Percentiles rank a stretch among this genome's conserved stretches.
These are phyloP conservation scores for Chouioia cunea DNA, from an alignment of 2,888 invertebrate genomes.

Conservation along the genomic window DNA sequence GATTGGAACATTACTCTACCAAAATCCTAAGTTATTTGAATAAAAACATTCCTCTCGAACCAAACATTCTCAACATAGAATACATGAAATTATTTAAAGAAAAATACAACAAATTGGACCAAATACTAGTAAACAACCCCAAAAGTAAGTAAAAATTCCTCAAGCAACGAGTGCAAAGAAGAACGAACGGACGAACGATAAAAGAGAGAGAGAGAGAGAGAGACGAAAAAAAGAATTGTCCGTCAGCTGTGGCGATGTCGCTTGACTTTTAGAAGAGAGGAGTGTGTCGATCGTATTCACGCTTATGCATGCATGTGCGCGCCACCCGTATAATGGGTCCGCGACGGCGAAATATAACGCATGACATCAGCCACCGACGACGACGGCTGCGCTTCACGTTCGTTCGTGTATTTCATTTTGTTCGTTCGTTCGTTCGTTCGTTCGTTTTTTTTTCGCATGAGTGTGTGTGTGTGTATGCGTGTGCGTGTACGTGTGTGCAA, in stretches of 20 bases:
- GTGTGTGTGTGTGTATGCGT: not conserved
- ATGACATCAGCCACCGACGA: constrained; percentile 35
- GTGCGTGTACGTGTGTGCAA: not conserved
- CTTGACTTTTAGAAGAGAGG: constrained; percentile 12
- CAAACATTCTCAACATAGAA: too few relatives aligned
- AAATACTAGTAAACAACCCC: too few relatives aligned
- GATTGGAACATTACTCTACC: too few relatives aligned
- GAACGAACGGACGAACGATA: not conserved
- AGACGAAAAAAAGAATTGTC: not conserved
- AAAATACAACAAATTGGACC: too few relatives aligned
- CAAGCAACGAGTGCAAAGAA: not conserved
- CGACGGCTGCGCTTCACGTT: not conserved
- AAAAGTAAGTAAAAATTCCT: too few relatives aligned
- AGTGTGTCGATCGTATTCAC: constrained; percentile 23
- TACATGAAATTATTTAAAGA: too few relatives aligned
- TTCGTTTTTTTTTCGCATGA: not conserved
- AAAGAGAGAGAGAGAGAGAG: not conserved
- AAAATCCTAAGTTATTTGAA: too few relatives aligned
- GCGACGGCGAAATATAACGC: constrained; percentile 28
- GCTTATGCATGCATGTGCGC: constrained; percentile 26
- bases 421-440: too few relatives aligned
- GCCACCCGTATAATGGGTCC: constrained; percentile 21
- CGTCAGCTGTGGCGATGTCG: not conserved
- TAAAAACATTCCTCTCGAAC: too few relatives aligned
- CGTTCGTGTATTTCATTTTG: too few relatives aligned